Conservation (phyloP, 2,888 invertebrate genomes). For the Chymomyza procnemis region DNA sequence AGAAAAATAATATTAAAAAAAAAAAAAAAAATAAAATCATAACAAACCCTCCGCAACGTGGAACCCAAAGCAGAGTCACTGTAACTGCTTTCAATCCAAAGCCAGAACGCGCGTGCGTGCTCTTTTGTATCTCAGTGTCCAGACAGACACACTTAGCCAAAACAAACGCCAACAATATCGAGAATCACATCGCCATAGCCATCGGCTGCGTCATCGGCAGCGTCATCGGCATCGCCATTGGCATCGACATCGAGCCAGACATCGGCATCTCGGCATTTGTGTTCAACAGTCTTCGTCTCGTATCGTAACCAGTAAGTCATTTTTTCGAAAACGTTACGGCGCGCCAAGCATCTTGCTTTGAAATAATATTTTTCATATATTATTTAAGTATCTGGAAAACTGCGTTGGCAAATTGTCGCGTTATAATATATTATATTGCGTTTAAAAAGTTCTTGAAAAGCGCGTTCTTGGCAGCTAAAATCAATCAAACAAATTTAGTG, state of each 20-base stretch:
- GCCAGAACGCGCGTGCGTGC: constrained; percentile 55
- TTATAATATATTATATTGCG: background rate
- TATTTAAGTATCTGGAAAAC: background rate
- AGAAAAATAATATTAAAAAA: background rate
- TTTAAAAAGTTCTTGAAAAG: background rate
- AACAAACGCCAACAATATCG: constrained; percentile 9
- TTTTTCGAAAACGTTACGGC: constrained; percentile 26
- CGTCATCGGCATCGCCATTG: constrained; percentile 22
- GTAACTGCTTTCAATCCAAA: background rate
- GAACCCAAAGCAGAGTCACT: constrained; percentile 10
- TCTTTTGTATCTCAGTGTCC: constrained; percentile 24
- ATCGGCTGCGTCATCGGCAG: constrained; percentile 11
- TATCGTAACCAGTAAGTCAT: constrained; percentile 59
- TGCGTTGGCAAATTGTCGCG: background rate
- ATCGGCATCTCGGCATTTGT: background rate
- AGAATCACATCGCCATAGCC: constrained; percentile 14
- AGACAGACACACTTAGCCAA: constrained; percentile 20
- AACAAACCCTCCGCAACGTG: constrained; percentile 7
- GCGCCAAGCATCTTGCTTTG: constrained; percentile 2
- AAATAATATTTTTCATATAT: background rate
- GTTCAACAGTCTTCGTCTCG: constrained; percentile 54
- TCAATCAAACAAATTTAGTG: background rate
- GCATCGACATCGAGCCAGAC: background rate
- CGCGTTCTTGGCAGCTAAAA: background rate
- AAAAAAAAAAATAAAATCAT: constrained; percentile 26